Base-by-base conservation (phyloP, 2,888 invertebrate species). In the Morpho achilles region DNA sequence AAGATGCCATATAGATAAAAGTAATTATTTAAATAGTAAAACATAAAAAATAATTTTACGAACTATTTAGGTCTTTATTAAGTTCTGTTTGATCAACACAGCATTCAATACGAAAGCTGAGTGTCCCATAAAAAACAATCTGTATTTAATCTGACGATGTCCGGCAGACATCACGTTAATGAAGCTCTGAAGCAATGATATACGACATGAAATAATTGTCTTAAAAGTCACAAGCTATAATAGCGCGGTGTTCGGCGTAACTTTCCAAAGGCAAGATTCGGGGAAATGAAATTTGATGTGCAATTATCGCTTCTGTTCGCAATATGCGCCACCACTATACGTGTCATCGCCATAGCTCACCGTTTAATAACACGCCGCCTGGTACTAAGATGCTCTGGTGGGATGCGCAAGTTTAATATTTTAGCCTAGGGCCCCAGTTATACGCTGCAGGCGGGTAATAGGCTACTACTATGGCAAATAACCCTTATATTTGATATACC, bases 261-360 rank as follows among this genome's bases (percentile, higher is more conserved):
- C 82, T 82, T 84, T 83, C 81, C 76, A 74, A 70, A 64, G 59
- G 56, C 65, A 61, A 48, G 45, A 66, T 67, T 65, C 51, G 47
- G 63, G 59, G 63, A 61, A 63, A 61, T 54, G 58, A 79, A 82
- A 82, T 86, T 84, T 87, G 83, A 75, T 81, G 80, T 76, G 73
- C 83, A 87, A 87, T 87, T 86, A 87, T 86, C 86, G 80, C 82
- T 81, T 80, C 77, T 77, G 79, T 74, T 72, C 69, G 75, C 78
- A 74, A 75, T 77, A 74, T 77, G 75, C 75, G 74, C 73, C 72
- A 73, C 70, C 74, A 76, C 78, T 77, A 73, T 78, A 63, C 62
- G 68, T 67, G 70, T 87, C 86, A 79, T 77, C 83, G 82, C 83
- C 80, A 84, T 87, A 87, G 87, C 79, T 88, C 87, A 87, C 82